phyloP scores from a whole-genome alignment of 2,797 vertebrate species.

The Eutrigla gurnardus region DNA sequence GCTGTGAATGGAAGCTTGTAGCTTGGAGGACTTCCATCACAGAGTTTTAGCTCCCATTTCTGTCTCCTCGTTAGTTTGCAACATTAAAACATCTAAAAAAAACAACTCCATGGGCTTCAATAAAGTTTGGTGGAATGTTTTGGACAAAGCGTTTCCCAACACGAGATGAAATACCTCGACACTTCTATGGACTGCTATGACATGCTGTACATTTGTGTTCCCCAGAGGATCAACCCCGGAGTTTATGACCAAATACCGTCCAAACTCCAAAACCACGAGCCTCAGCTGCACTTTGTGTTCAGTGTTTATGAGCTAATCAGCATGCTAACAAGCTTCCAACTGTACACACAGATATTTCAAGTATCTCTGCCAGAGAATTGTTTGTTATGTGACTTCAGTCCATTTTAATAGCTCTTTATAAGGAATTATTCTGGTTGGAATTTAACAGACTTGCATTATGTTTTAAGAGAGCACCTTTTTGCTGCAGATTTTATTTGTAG shows the following conservation, averaged over 20 bases:
- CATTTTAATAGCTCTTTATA: too few species aligned
- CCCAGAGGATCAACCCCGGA: not conserved
- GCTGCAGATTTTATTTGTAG: not conserved
- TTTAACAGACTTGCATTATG: too few species aligned
- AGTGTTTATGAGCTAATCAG: not conserved
- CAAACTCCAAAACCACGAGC: not conserved
- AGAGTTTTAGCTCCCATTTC: not conserved
- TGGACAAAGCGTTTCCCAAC: not conserved
- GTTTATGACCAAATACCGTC: not conserved
- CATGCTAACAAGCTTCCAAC: not conserved
- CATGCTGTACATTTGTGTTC: not conserved
- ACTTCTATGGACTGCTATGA: not conserved
- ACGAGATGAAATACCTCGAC: not conserved
- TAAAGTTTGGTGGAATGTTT: not conserved
- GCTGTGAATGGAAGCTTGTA: slow-evolving; percentile 18
- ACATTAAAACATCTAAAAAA: not conserved
- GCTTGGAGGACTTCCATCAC: not conserved
- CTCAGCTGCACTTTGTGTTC: not conserved
- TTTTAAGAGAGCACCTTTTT: not conserved
- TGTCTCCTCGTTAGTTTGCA: slow-evolving; percentile 1
- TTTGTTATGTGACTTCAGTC: too few species aligned
- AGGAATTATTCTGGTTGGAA: too few species aligned
- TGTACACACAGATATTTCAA: too few species aligned
- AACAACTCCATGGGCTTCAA: not conserved
- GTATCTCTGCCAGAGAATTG: too few species aligned